Evolutionary conservation across 2,888 invertebrate species (phyloP), one percentile per base, ranked within the genome.

Genomic region (Tipula helvola): DNA sequence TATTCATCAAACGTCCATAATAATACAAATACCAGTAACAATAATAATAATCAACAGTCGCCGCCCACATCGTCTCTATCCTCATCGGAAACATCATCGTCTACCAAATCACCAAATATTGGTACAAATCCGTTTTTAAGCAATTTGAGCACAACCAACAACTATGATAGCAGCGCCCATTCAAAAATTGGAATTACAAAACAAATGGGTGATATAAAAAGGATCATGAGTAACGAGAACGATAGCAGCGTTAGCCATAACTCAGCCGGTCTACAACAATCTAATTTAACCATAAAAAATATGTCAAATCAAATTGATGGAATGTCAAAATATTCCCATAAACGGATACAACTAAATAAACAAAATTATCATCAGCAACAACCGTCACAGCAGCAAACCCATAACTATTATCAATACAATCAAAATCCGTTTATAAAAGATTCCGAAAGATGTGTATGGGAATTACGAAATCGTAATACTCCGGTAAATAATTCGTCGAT

Each of bases 61-160:
- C 90, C 90, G 57, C 90, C 90, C 16, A 90, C 91, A 71, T 89
- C 89, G 10, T 91, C 91, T 0, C 91, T 91, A 57, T 89, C 90
- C 87, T 91, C 91, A 85, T 91, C 91, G 28, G 91, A 91, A 89
- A 91, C 91, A 86, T 88, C 91, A 88, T 91, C 91, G 88, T 91
- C 91, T 87, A 90, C 90, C 28, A 91, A 87, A 87, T 87, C 91
- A 87, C 91, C 91, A 28, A 89, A 91, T 88, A 91, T 91, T 86
- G 91, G 91, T 8, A 91, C 91, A 84, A 91, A 91, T 89, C 91
- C 91, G 3, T 91, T 91, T 87, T 89, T 91, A 84, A 91, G 90
- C 88, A 89, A 90, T 44, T 42, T 42, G 18, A 84, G 41, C 16
- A 39, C 16, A 39, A 7, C 7, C 36, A 39, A 84, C 39, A 13